Evolutionary conservation across 1,140 invertebrate species (phyloP).

Genomic region (Neoseiulus cucumeris): DNA sequence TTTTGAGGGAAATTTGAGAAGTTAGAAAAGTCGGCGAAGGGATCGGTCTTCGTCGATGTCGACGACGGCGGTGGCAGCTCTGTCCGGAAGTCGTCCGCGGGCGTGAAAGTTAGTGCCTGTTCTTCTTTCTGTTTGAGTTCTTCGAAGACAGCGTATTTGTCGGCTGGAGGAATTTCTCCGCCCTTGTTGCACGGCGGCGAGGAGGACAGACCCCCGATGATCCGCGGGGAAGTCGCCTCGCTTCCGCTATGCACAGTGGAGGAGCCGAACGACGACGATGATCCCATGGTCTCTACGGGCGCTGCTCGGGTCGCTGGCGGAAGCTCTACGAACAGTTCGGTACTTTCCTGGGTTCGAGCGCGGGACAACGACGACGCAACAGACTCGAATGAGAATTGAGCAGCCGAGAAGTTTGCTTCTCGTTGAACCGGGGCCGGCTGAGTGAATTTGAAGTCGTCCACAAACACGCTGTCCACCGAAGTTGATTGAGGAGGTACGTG

Average conservation of each 20-base stretch:
- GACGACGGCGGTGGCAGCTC: background rate
- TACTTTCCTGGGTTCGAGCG: background rate
- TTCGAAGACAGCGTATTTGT: constrained; percentile 5
- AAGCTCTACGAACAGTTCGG: background rate
- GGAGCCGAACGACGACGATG: background rate
- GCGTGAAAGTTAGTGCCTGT: background rate
- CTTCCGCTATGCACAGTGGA: constrained; percentile 4
- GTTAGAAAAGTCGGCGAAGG: background rate
- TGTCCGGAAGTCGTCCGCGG: background rate
- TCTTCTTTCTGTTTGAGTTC: constrained; percentile 3
- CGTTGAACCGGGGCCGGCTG: background rate
- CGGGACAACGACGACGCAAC: background rate
- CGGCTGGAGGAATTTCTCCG: background rate
- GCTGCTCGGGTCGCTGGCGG: no score
- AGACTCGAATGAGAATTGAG: constrained; percentile 7
- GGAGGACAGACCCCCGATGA: background rate
- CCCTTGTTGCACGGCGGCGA: background rate
- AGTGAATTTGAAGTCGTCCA: background rate
- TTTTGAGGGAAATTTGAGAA: no score
- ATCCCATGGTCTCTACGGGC: background rate
- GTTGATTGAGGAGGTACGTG: background rate
- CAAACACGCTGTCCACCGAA: constrained; percentile 2
- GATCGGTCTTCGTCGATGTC: background rate
- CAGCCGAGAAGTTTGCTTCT: background rate
- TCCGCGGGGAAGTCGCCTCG: background rate